Evolutionary conservation across 1,140 invertebrate genomes (phyloP), one percentile per base, ranked within the genome.

Genomic region (Ruditapes philippinarum): DNA sequence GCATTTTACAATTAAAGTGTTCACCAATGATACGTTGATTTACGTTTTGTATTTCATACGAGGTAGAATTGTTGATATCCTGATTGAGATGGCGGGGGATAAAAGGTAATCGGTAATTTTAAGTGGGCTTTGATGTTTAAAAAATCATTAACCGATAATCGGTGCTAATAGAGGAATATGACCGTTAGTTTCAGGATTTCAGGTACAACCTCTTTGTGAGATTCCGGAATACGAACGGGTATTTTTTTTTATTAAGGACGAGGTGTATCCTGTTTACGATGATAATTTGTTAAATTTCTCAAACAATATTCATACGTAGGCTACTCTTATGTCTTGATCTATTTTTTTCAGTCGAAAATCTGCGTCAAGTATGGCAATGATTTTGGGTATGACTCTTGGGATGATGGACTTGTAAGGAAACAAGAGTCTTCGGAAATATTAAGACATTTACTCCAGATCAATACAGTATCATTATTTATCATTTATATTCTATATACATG

Each of bases 41-140:
- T 36, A 54, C 5, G 45, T 25, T 38, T 28, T 22, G 33, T 36
- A 33, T 65, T 82, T 82, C 80, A 65, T 42, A 70, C 4, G 60
- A 28, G 45, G 36, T 84, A 73, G 62, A 49, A 36, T 51, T 81
- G 79, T 81, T 36, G 65, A 81, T 45, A 62, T 38, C 51, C 36
- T 45, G 79, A 57, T 81, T n/a, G n/a, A n/a, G 65, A 81, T 83
- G 7, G 82, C 33, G 22, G 45, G n/a, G 42, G 7, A 73, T 84
- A 38, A 36, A 68, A 70, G 68, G 33, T 84, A 84, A 84, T 74
- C 68, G 82, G 45, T 49, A 68, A 74, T 74, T 84, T 73, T 54
- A 84, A 73, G 40, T 65, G 49, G 19, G 7, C 82, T 84, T 84
- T 84, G 82, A 84, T 84, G 82, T 84, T 84, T 84, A 40, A 70